Percentiles rank a stretch among this genome's conserved stretches.
Evolutionary conservation across 2,888 invertebrate genomes (phyloP).

Genomic region (Tenthredo notha): DNA sequence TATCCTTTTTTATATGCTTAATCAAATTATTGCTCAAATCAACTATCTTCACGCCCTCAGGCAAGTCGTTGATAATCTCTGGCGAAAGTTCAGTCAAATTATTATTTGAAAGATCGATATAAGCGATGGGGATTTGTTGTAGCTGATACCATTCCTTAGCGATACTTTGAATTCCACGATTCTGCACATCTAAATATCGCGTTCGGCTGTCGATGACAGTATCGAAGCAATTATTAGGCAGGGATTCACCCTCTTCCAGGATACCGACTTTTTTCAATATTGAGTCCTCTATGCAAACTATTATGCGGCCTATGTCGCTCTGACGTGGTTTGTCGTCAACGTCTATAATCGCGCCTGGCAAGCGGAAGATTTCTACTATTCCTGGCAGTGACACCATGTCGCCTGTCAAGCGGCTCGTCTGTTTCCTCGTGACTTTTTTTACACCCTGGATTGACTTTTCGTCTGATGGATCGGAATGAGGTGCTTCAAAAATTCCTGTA

Average conservation of each 20-base stretch:
- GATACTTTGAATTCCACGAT: slow-evolving; percentile 63
- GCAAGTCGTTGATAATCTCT: slow-evolving; percentile 67
- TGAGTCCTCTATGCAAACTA: slow-evolving; percentile 12
- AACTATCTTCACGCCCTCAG: slow-evolving; percentile 61
- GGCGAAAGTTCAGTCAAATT: slow-evolving; percentile 65
- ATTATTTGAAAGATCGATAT: slow-evolving; percentile 65
- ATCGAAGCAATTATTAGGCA: slow-evolving; percentile 58
- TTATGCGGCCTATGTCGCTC: background rate
- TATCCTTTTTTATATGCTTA: slow-evolving; percentile 59
- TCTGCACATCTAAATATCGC: slow-evolving; percentile 58
- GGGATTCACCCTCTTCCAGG: slow-evolving; percentile 54
- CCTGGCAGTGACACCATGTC: background rate
- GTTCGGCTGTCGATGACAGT: slow-evolving; percentile 44
- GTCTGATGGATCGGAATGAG: slow-evolving; percentile 45
- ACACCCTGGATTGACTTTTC: background rate
- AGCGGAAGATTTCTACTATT: slow-evolving; percentile 58
- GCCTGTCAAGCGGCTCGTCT: slow-evolving; percentile 49
- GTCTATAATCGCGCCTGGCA: slow-evolving; percentile 57
- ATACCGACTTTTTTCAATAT: slow-evolving; percentile 59
- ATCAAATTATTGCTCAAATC: slow-evolving; percentile 63
- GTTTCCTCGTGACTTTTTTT: slow-evolving; percentile 53
- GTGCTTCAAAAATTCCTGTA: slow-evolving; percentile 61
- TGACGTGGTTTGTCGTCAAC: background rate
- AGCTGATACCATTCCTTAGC: slow-evolving; percentile 69
- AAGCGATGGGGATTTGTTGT: slow-evolving; percentile 56